Base-by-base conservation (phyloP, 2,888 invertebrate species). In the Trichogramma evanescens region DNA sequence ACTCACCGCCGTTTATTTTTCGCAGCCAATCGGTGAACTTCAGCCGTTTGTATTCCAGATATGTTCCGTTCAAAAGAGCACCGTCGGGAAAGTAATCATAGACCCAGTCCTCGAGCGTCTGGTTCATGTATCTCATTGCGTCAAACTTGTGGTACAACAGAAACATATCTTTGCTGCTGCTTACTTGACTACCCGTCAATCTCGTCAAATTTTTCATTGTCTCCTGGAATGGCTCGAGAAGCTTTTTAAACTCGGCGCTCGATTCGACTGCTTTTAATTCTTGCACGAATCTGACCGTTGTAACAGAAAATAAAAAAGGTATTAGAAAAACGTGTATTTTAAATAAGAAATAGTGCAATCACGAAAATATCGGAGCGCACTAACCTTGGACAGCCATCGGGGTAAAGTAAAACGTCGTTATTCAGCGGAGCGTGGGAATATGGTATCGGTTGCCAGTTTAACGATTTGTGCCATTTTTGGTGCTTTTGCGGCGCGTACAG, bases 401-500 rank as follows among this genome's bases (percentile, higher is more conserved):
- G 42, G 1, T 71, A 56, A 8, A 72, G 61, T 1, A 73, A 43
- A 10, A 67, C 62, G 52, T 73, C 73, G 8, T 67, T 50, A 2
- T 48, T 8, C 6, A 50, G 48, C 4, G 62, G 63, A 2, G 56
- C 38, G 6, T 67, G 71, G 4, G 56, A 63, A 3, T 66, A 61
- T 0, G 89, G 88, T 40, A 89, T 82, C 0, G 88, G 89, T 69
- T 87, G 86, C 89, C 89, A 89, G 58, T 80, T 73, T 50, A 88
- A 68, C 26, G 76, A 70, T 0, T 79, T 72, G 66, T 84, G 82
- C 86, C 86, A 86, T 61, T 70, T 75, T 68, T 86, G 84, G 2
- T 79, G 72, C 1, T 73, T 74, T 10, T 74, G 70, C 0, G 87
- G 87, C 4, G 86, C 86, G 71, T 84, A 90, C 43, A 91, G 72